Percentiles rank a stretch among this genome's conserved stretches.
Conservation (phyloP, 2,797 vertebrate genomes). For the Staurois parvus region DNA sequence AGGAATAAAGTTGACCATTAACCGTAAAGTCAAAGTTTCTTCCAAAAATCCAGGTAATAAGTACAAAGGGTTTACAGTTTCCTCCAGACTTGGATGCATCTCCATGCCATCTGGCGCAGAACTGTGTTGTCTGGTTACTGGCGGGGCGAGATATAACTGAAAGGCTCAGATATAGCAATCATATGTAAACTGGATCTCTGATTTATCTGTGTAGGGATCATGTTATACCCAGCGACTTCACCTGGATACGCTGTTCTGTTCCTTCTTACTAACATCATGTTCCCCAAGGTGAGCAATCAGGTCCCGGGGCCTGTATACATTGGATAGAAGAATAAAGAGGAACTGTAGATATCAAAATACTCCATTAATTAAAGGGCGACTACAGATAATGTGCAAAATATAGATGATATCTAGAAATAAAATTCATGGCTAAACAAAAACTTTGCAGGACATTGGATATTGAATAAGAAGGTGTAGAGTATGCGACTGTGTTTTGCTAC, state of each 20-base stretch:
- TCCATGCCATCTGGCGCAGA: neutral
- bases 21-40: conserved; percentile 6
- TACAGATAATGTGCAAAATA: too few species aligned
- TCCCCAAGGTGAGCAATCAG: conserved; percentile 71
- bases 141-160: neutral
- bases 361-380: too few species aligned
- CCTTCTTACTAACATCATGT: conserved; percentile 66
- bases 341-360: too few species aligned
- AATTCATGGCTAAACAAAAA: too few species aligned
- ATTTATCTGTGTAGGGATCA: too few species aligned
- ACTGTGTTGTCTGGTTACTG: neutral
- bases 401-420: too few species aligned
- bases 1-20: conserved; percentile 46
- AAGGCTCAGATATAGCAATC: too few species aligned
- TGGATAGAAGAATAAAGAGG: neutral
- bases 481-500: too few species aligned
- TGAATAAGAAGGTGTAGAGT: too few species aligned
- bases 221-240: too few species aligned
- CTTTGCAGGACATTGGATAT: too few species aligned
- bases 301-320: conserved; percentile 59
- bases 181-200: too few species aligned
- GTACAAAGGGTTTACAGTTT: conserved; percentile 20
- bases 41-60: conserved; percentile 6
- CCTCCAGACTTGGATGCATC: conserved; percentile 1
- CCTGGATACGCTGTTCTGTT: conserved; percentile 70